Evolutionary conservation across 2,797 vertebrate genomes (phyloP).

Genomic region (Danio choprae): DNA sequence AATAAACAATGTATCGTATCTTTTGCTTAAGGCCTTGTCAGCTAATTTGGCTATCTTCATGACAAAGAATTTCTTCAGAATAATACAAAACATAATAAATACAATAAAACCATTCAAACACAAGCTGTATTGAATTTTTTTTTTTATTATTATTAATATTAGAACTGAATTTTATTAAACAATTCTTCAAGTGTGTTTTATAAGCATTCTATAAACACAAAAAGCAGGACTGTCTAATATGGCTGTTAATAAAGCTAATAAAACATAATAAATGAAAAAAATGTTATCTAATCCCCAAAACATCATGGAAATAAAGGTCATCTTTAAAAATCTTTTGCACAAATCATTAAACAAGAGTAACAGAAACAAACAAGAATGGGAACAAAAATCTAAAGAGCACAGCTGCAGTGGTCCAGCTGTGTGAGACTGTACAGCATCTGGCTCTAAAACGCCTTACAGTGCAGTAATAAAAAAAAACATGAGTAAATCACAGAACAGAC

Average conservation of each 20-base stretch:
- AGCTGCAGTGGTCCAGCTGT: conserved; percentile 31
- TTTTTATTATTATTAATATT: too few relatives aligned
- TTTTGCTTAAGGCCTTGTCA: too few relatives aligned
- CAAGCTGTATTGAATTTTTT: too few relatives aligned
- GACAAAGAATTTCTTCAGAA: too few relatives aligned
- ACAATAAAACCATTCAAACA: too few relatives aligned
- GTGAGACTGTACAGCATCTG: not conserved
- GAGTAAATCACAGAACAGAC: not conserved
- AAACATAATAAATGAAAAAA: not conserved
- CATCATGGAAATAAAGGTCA: not conserved
- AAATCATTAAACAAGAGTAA: not conserved
- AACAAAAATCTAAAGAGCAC: conserved; percentile 23
- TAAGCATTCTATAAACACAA: not conserved
- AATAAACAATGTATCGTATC: too few relatives aligned
- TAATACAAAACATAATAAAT: too few relatives aligned
- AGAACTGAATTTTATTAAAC: too few relatives aligned
- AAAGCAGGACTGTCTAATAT: too few relatives aligned
- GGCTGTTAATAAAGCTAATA: not conserved
- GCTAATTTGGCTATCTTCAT: too few relatives aligned
- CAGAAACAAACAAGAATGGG: not conserved
- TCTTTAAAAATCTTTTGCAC: not conserved
- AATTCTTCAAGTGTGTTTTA: too few relatives aligned
- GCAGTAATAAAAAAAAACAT: not conserved
- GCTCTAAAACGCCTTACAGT: not conserved
- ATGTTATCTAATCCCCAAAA: not conserved